These are phyloP conservation scores for Tympanoctomys barrerae DNA, from an alignment of 2,797 vertebrate species.

Conservation along the genomic window DNA sequence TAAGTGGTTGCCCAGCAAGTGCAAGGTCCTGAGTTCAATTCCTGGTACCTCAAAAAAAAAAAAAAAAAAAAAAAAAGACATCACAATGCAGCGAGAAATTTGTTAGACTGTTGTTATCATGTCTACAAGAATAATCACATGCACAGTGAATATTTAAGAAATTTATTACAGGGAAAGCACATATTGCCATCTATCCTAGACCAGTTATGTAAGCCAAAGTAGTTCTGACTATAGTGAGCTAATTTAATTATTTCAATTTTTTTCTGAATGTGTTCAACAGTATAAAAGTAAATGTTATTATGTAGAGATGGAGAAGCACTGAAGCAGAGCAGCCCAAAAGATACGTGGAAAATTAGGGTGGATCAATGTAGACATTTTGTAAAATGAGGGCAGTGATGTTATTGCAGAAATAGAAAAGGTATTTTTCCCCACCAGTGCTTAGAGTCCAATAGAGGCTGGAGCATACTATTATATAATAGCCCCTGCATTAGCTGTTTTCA, in stretches of 20 bases:
- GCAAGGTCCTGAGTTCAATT: no score
- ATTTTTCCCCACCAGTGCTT: not conserved
- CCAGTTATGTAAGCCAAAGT: conserved; percentile 17
- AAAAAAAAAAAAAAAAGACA: not conserved
- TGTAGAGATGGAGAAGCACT: not conserved
- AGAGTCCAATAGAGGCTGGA: not conserved
- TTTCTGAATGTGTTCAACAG: conserved; percentile 23
- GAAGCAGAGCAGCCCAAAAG: not conserved
- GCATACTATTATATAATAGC: not conserved
- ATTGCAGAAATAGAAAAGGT: not conserved
- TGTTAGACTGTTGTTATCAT: not conserved
- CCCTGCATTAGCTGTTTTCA: not conserved
- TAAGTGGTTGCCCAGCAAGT: no score
- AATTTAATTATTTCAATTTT: not conserved
- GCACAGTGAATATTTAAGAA: not conserved
- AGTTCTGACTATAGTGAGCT: not conserved
- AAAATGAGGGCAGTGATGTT: not conserved
- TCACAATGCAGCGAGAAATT: not conserved
- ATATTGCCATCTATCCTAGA: not conserved
- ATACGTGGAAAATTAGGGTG: not conserved
- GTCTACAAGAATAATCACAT: not conserved
- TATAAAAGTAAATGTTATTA: not conserved
- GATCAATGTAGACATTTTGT: not conserved
- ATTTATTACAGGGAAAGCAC: not conserved
- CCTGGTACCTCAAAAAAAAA: no score